Evolutionary conservation across 1,140 invertebrate species (phyloP).

Genomic region (Atta colombica): DNA sequence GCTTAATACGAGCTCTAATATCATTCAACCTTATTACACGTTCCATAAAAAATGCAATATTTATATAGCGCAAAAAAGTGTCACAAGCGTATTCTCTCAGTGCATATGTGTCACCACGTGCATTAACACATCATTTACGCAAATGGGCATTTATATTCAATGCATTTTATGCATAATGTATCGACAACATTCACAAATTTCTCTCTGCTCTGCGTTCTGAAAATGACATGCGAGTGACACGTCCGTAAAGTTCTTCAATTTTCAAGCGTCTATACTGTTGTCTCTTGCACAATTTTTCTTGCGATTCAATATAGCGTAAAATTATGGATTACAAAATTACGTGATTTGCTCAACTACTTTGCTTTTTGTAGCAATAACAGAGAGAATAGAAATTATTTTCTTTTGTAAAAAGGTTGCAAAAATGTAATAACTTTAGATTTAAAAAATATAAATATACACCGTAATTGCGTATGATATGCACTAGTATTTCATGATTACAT

Average conservation of each 20-base stretch:
- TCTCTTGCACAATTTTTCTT: background rate
- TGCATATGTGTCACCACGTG: background rate
- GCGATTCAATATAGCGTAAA: background rate
- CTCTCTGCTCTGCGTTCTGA: background rate
- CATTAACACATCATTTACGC: slow-evolving; percentile 5
- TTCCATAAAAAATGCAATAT: slow-evolving; percentile 17
- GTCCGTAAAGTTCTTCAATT: slow-evolving; percentile 30
- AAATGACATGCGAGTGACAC: background rate
- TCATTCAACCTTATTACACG: slow-evolving; percentile 8
- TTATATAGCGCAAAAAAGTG: slow-evolving; percentile 17
- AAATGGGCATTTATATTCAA: slow-evolving; percentile 15
- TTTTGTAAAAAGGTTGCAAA: background rate
- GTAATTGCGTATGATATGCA: background rate
- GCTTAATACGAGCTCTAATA: background rate
- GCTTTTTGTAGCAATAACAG: background rate
- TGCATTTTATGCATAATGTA: slow-evolving; percentile 33
- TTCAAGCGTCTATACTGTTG: slow-evolving; percentile 5
- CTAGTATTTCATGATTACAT: background rate
- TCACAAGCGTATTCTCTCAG: slow-evolving; percentile 4
- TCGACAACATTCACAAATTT: slow-evolving; percentile 23
- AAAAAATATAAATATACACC: background rate
- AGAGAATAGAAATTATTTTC: background rate
- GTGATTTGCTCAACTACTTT: background rate
- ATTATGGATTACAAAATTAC: slow-evolving; percentile 3
- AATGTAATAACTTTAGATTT: background rate